Evolutionary conservation across 2,888 invertebrate species (phyloP).

Genomic region (Nycteola revayana): DNA sequence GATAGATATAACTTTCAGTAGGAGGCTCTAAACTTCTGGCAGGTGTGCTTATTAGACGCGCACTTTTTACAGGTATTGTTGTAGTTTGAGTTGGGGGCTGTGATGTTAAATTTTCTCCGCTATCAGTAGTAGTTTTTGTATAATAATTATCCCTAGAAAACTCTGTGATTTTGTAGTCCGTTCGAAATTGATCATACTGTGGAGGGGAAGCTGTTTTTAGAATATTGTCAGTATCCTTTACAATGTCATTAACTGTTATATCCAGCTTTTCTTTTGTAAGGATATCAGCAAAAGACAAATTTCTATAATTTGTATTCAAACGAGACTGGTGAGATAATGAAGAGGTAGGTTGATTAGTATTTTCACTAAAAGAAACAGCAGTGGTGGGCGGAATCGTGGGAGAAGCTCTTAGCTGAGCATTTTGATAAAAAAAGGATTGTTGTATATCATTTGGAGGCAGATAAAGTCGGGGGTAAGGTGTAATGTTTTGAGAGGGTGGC

Average conservation of each 20-base stretch:
- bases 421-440: conserved; percentile 42
- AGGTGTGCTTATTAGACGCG: conserved; percentile 48
- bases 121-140: conserved; percentile 42
- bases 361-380: conserved; percentile 25
- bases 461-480: conserved; percentile 50
- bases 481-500: conserved; percentile 47
- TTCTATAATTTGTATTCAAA: conserved; percentile 48
- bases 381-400: conserved; percentile 41
- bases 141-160: conserved; percentile 46
- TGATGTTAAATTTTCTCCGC: conserved; percentile 57
- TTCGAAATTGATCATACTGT: conserved; percentile 42
- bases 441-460: conserved; percentile 40
- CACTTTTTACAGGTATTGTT: conserved; percentile 41
- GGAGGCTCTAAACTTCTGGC: conserved; percentile 60
- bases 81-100: conserved; percentile 39
- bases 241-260: conserved; percentile 62
- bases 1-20: conserved; percentile 36
- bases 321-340: conserved; percentile 40
- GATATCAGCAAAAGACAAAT: conserved; percentile 64
- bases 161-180: conserved; percentile 41
- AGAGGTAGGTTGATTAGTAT: conserved; percentile 35
- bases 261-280: conserved; percentile 70
- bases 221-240: conserved; percentile 61
- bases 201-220: conserved; percentile 52
- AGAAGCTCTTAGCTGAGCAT: conserved; percentile 37